Base-by-base conservation (phyloP, 2,113 vertebrate genomes). In the Solea senegalensis region DNA sequence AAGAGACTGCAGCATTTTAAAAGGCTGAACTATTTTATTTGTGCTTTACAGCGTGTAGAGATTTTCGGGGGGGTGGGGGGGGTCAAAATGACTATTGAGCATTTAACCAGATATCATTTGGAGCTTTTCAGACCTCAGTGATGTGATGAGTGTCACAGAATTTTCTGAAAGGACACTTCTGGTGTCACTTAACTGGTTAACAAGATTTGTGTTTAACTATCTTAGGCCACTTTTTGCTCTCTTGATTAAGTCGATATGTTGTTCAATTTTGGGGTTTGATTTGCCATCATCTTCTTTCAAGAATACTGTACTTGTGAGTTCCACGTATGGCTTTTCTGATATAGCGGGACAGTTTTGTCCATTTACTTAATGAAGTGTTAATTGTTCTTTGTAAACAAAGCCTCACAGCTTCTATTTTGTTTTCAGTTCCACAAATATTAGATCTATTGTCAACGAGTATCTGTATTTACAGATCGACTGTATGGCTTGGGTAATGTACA, bases 1-100 rank as follows among this genome's bases (percentile, higher is more conserved):
- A 55, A 71, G 48, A 52, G 40, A 34, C 72, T 58, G 28, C 46
- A 65, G 65, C 3, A 2, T 64, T 78, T 82, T 74, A 41, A 58
- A 21, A 50, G 53, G 51, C 39, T 74, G 56, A 80, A 69, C 52
- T 58, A 48, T 58, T 55, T 61, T 48, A 28, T 46, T 46, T 50
- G 27, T 16, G 69, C 54, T 63, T 50, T 69, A 39, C 28, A 39
- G 58, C 52, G 21, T 13, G 45, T 27, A 45, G 26, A 5, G 4
- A 1, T 41, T 14, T 16, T 41, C 46, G n/a, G 5, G 27, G 59
- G 21, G n/a, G 5, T n/a, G n/a, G 50, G 15, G 26, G 45, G 13
- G 11, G 10, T 78, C n/a, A n/a, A 77, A 74, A 56, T 8, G 44
- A 34, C 72, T 65, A 11, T 21, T 10, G 16, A 65, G 72, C 28